Conservation (phyloP, 2,888 invertebrate species). For the Perithous albicinctus region DNA sequence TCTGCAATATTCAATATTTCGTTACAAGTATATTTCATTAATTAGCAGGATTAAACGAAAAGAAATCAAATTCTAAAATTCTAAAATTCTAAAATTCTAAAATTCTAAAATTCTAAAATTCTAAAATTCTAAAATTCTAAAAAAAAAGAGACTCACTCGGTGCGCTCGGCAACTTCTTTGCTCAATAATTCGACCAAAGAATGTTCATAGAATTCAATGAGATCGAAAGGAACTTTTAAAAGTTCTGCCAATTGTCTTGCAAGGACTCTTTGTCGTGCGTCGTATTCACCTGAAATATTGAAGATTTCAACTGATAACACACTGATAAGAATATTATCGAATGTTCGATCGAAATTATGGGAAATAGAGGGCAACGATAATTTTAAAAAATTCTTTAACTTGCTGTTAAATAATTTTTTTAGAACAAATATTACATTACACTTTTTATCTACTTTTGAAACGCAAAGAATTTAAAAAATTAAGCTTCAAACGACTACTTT, state of each 20-base stretch:
- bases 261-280: constrained; percentile 87
- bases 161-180: constrained; percentile 74
- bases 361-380: neutral
- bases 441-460: neutral
- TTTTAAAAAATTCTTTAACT: no score
- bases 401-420: neutral
- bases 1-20: constrained; percentile 77
- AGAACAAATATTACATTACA: neutral
- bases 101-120: no score
- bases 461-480: constrained; percentile 5
- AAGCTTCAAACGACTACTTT: constrained; percentile 29
- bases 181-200: constrained; percentile 86
- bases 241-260: constrained; percentile 86
- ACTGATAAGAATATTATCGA: neutral
- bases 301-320: neutral
- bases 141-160: constrained; percentile 70
- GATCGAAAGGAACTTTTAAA: constrained; percentile 86
- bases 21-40: neutral
- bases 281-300: constrained; percentile 87
- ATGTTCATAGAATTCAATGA: constrained; percentile 87
- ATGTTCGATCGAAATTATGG: neutral
- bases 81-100: no score
- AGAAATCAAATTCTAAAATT: no score
- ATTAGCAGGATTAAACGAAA: neutral
- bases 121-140: no score